Evolutionary conservation across 2,888 invertebrate genomes (phyloP), one percentile per base, ranked within the genome.

Genomic region (Nudaria mundana): DNA sequence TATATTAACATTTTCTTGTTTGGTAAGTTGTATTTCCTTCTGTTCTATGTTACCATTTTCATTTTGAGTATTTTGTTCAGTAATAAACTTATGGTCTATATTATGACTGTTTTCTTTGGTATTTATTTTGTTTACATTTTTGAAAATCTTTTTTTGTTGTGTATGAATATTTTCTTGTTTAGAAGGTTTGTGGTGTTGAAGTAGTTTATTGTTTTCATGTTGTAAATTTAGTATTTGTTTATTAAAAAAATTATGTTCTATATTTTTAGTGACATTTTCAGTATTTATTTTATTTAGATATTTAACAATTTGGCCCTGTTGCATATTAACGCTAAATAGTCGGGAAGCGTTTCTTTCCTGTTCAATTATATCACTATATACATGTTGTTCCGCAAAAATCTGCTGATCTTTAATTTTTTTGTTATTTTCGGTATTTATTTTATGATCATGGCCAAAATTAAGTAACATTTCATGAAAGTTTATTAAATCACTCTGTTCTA

Each of bases 401-500:
- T 45, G 37, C 15, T 36, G 39, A 6, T 44, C 33, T 6, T 11
- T 4, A 14, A 37, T 41, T 37, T 29, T 40, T 5, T 18, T 42
- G 26, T 30, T 28, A 3, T 40, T 22, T 2, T 8, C 30, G n/a
- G n/a, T n/a, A n/a, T n/a, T n/a, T n/a, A n/a, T n/a, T n/a, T n/a
- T n/a, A n/a, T n/a, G n/a, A n/a, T n/a, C n/a, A n/a, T n/a, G n/a
- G 7, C 11, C 15, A 10, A 15, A 14, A 10, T 24, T 24, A 2
- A 7, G 24, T 10, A 23, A 23, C 10, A 14, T 13, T 14, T 23
- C 22, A 4, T 10, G 10, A 29, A 63, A 52, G 7, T 52, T 41
- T 32, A 44, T 45, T 18, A 40, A 24, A 23, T 52, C 49, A 30
- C 59, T 42, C 24, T 53, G 44, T 5, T 37, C 48, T 11, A 44